Percentiles rank a stretch among this genome's conserved stretches.
These are phyloP conservation scores for Drosophila siamana DNA, from an alignment of 2,888 invertebrate genomes.

Conservation along the genomic window DNA sequence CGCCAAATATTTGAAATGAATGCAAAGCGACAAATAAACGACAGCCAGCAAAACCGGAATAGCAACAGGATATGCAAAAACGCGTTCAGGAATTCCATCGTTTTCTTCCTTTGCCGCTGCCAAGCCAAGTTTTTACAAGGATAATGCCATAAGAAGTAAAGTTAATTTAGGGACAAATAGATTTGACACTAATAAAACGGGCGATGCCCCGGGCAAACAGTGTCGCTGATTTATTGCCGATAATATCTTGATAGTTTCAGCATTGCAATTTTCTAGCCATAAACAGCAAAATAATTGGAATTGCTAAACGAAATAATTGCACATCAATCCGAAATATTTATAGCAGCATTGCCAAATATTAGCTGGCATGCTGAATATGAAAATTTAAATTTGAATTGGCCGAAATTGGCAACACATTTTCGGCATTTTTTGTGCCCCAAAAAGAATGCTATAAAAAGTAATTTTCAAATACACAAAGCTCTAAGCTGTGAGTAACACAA, in stretches of 20 bases:
- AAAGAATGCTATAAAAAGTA: neutral
- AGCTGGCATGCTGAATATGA: neutral
- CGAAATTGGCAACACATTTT: neutral
- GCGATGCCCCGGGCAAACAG: neutral
- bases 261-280: neutral
- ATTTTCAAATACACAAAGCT: no score
- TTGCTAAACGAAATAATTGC: neutral
- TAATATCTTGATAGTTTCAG: neutral
- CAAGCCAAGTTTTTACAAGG: conserved; percentile 27
- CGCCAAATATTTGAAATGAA: conserved; percentile 75
- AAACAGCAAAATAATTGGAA: neutral
- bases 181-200: neutral
- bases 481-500: no score
- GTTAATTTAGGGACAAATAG: neutral
- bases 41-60: conserved; percentile 49
- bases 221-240: neutral
- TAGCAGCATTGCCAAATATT: neutral
- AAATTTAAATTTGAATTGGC: neutral
- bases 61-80: conserved; percentile 61
- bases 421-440: neutral
- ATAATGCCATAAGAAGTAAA: conserved; percentile 8
- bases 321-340: neutral
- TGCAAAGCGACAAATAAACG: conserved; percentile 72
- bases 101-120: neutral
- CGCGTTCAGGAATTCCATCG: conserved; percentile 43